Evolutionary conservation across 2,113 vertebrate species (phyloP).

Genomic region (Corythornis madagascariensis): DNA sequence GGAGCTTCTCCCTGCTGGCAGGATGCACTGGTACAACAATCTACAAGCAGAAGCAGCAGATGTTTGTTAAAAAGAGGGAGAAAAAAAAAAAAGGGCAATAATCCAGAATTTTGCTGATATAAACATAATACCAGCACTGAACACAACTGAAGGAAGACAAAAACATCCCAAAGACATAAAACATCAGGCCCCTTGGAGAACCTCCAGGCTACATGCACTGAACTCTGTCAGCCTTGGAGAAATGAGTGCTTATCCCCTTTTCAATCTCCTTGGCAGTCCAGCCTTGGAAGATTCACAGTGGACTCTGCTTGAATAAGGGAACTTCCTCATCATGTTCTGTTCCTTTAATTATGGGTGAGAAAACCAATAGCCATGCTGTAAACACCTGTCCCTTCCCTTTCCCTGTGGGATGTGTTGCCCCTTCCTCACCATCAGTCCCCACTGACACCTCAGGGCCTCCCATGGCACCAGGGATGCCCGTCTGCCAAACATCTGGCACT

Average conservation of each 20-base stretch:
- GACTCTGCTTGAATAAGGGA: not conserved
- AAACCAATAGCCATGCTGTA: not conserved
- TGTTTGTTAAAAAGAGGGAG: not conserved
- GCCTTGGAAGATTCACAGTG: not conserved
- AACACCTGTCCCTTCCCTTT: not conserved
- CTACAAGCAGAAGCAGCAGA: constrained; percentile 36
- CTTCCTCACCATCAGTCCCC: fast-evolving
- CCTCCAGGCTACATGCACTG: constrained; percentile 17
- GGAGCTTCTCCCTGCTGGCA: not conserved
- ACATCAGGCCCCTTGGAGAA: constrained; percentile 59
- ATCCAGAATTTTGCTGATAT: constrained; percentile 48
- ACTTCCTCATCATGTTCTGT: not conserved
- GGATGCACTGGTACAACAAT: not conserved
- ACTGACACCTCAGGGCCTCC: fast-evolving
- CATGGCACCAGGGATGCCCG: fast-evolving
- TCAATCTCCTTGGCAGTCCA: not conserved
- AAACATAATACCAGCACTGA: constrained; percentile 57
- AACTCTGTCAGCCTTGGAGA: constrained; percentile 2
- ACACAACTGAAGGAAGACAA: constrained; percentile 36
- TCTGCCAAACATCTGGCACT: fast-evolving
- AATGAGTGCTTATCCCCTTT: constrained; percentile 53
- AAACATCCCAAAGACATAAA: constrained; percentile 67
- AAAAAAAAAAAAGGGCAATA: not conserved
- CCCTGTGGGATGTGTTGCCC: fast-evolving
- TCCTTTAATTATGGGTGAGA: not conserved